phyloP scores from a whole-genome alignment of 2,797 vertebrate genomes.

The Alfaro cultratus region DNA sequence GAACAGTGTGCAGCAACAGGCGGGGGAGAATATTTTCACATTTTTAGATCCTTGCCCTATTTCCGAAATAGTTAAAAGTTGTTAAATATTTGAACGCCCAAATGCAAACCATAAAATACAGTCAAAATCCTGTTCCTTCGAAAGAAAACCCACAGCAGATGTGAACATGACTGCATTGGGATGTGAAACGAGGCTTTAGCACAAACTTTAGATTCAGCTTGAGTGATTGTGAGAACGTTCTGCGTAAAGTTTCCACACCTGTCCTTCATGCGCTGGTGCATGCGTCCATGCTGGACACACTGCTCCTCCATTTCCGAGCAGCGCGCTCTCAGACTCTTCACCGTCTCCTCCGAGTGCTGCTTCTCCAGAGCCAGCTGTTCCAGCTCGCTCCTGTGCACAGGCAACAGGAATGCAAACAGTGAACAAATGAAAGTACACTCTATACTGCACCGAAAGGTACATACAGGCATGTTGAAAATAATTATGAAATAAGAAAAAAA shows the following conservation, averaged over 20 bases:
- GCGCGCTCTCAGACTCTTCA: conserved; percentile 85
- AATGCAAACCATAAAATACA: neutral
- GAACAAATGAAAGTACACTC: neutral
- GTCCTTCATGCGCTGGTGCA: conserved; percentile 92
- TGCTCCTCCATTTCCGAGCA: conserved; percentile 90
- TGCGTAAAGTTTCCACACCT: conserved; percentile 77
- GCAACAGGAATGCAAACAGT: neutral
- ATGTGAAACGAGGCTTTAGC: neutral
- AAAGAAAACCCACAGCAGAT: neutral
- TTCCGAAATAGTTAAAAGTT: neutral
- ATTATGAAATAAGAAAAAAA: no score
- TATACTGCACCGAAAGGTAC: no score
- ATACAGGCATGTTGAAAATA: neutral
- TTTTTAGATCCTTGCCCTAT: neutral
- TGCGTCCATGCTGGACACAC: conserved; percentile 90
- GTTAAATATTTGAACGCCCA: neutral
- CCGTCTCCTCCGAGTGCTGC: conserved; percentile 81
- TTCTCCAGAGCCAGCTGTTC: conserved; percentile 88
- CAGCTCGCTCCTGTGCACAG: conserved; percentile 80
- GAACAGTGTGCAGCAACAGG: neutral
- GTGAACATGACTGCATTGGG: neutral
- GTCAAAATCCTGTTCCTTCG: neutral
- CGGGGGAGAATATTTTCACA: neutral
- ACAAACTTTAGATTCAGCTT: neutral
- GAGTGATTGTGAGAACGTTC: neutral